A percentile compares a stretch with the other conserved stretches of the same genome.
phyloP scores from a whole-genome alignment of 2,113 vertebrate species.

The Lepidothrix coronata region DNA sequence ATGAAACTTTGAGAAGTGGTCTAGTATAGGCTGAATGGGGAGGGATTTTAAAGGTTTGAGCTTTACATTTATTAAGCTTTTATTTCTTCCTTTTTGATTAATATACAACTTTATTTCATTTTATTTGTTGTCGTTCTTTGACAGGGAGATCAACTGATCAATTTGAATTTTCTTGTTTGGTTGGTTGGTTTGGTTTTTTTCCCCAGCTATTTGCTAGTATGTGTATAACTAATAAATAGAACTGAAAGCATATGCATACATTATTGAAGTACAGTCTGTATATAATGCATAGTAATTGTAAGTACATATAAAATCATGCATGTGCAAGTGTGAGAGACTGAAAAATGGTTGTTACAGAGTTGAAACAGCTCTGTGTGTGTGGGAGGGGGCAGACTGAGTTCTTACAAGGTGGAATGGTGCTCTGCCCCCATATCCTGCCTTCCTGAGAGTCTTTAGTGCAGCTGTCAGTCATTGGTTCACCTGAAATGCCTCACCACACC shows the following conservation, averaged over 20 bases:
- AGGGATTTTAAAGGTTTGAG: rapidly evolving
- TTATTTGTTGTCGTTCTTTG: not conserved
- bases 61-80: not conserved
- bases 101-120: not conserved
- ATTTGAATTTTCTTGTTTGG: not conserved
- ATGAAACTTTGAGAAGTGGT: not conserved
- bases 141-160: not conserved
- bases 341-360: not conserved
- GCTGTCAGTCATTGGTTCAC: not conserved
- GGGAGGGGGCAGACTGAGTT: not conserved
- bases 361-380: not conserved
- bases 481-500: not conserved
- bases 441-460: not conserved
- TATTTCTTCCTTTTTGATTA: not conserved
- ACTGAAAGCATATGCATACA: not conserved
- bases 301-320: not conserved
- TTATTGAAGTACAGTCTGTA: not conserved
- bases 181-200: not conserved
- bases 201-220: not conserved
- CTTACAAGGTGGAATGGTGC: not conserved
- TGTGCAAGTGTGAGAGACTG: not conserved
- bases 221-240: not conserved
- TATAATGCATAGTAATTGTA: not conserved
- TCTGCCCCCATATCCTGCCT: not conserved
- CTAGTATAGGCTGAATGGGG: not conserved